Percentiles rank a stretch among this genome's conserved stretches.
Evolutionary conservation across 2,797 vertebrate species (phyloP).

Genomic region (Lacerta agilis): DNA sequence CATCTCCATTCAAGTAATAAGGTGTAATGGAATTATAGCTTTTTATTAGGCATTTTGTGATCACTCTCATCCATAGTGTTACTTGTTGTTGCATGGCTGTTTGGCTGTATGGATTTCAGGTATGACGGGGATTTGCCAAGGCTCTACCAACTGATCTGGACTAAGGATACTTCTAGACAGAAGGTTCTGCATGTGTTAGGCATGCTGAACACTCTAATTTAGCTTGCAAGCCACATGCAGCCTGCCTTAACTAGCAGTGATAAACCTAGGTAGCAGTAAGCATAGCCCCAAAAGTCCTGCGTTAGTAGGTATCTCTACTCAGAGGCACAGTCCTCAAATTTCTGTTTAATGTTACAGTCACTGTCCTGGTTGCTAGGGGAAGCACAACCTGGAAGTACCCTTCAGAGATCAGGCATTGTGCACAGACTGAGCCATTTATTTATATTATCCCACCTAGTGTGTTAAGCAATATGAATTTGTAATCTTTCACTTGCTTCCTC

Average conservation of each 20-base stretch:
- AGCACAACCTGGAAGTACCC: background rate
- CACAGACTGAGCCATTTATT: conserved; percentile 15
- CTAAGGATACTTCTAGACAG: background rate
- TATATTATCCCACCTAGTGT: background rate
- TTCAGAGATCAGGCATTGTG: background rate
- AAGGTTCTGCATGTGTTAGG: background rate
- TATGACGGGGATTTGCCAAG: background rate
- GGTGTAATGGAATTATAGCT: background rate
- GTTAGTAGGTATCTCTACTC: background rate
- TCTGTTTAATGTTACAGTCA: background rate
- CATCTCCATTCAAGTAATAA: background rate
- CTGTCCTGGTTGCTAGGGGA: background rate
- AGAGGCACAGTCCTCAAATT: background rate
- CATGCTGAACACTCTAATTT: background rate
- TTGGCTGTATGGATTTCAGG: background rate
- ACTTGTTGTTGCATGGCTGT: background rate
- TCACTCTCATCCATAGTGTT: background rate
- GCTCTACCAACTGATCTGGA: background rate
- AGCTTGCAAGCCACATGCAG: background rate
- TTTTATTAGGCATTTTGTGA: background rate
- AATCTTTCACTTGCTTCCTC: conserved; percentile 15
- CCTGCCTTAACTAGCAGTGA: too few species aligned
- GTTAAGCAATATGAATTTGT: background rate
- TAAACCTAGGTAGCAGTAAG: background rate
- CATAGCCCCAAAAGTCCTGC: background rate